Conservation (phyloP, 2,113 vertebrate genomes). For the Macaca nemestrina region DNA sequence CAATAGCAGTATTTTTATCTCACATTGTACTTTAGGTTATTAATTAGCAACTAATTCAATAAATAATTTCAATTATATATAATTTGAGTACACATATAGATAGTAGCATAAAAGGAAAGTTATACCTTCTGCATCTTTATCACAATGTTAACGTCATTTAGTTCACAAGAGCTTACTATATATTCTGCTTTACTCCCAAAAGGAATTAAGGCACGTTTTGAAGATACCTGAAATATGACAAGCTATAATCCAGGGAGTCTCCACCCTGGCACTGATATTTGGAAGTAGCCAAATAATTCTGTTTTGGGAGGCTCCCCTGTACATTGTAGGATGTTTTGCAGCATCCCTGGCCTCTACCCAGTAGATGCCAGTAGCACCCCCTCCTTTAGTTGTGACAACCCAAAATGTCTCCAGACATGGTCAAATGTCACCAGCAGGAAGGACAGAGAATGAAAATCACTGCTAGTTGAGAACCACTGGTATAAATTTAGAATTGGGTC, state of each 20-base stretch:
- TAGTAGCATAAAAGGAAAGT: background rate
- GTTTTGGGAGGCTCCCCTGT: background rate
- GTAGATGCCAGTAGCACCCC: background rate
- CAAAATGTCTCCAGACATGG: background rate
- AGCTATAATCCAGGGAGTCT: background rate
- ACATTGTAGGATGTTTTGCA: background rate
- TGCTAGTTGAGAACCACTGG: background rate
- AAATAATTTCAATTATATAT: background rate
- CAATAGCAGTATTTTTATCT: background rate
- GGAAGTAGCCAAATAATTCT: background rate
- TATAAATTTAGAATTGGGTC: conserved; percentile 35
- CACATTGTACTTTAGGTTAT: background rate
- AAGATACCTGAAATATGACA: background rate
- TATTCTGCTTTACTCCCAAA: conserved; percentile 5
- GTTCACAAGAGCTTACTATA: background rate
- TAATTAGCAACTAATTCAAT: background rate
- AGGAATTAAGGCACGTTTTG: background rate
- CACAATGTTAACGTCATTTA: background rate
- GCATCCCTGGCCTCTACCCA: background rate
- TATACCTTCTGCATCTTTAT: background rate
- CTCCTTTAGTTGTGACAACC: background rate
- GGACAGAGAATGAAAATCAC: background rate
- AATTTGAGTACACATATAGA: background rate
- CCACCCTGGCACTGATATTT: background rate
- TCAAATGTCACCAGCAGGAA: background rate